Base-by-base conservation (phyloP, 2,797 vertebrate genomes). In the Threskiornis aethiopicus region DNA sequence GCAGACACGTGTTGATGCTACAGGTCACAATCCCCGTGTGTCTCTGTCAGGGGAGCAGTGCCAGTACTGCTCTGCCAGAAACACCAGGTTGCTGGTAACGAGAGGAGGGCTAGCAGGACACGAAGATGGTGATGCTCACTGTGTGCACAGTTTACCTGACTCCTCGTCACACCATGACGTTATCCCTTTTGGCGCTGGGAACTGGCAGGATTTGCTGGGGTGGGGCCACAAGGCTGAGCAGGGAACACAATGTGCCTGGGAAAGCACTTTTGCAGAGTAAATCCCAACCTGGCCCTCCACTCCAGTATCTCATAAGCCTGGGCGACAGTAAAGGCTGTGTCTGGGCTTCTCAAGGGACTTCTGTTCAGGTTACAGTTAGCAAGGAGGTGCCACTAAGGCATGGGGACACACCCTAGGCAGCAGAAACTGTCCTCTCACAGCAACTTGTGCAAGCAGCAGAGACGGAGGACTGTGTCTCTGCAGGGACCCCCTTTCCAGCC, bases 111-210 rank as follows among this genome's bases (percentile, higher is more conserved):
- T 11, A 9, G 35, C 13, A 42, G 89, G 25, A 29, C 21, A 7
- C 3, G 15, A n/a, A 4, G 21, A 13, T 5, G 22, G 65, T 1
- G 16, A 49, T 12, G 67, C 57, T 58, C n/a, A 1, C 25, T 24
- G 73, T 1, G 1, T 1, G 29, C 70, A 4, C 25, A 0, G 28
- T 16, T 49, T 37, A 6, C 47, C 37, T 16, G 67, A 5, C n/a
- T 15, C 59, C 55, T 47, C 3, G 3, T 7, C 55, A 35, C 42
- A 12, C 65, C 1, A 2, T 0, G 0, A 16, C 9, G 0, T 41
- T 47, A 35, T 33, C 49, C 52, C 81, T 47, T 13, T 11, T 1
- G 46, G 71, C 2, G 0, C 65, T 17, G 28, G 58, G 47, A 33
- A n/a, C 33, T 15, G 51, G 76, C 10, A 33, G 85, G 65, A 61